A percentile compares a stretch with the other conserved stretches of the same genome.
Evolutionary conservation across 2,113 vertebrate species (phyloP).

Genomic region (Sclerurus mexicanus): DNA sequence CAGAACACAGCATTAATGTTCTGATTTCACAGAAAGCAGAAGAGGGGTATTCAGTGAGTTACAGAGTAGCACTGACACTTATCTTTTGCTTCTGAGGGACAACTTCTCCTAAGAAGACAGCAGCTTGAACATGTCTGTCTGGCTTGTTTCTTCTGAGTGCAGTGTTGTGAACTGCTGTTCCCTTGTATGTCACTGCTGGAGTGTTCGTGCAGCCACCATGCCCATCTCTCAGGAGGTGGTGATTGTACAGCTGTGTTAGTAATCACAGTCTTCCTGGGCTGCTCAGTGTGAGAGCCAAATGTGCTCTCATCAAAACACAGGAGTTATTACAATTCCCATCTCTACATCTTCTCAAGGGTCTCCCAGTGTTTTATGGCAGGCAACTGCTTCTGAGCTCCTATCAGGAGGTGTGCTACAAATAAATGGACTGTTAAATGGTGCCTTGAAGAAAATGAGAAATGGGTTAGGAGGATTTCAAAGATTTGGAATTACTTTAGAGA

Average conservation of each 20-base stretch:
- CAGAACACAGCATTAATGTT: background rate
- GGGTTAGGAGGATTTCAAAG: background rate
- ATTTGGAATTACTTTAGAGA: background rate
- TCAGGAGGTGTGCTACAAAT: background rate
- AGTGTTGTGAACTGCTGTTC: background rate
- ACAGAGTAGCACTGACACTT: background rate
- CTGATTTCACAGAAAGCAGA: background rate
- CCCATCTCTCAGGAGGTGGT: background rate
- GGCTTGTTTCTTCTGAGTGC: background rate
- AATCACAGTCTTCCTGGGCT: background rate
- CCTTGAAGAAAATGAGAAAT: background rate
- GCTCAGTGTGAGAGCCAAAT: background rate
- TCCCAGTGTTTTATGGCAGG: background rate
- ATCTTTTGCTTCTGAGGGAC: background rate
- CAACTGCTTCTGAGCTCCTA: background rate
- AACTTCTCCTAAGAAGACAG: background rate
- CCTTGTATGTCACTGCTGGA: accelerated
- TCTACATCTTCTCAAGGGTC: background rate
- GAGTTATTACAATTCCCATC: background rate
- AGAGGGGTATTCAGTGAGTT: background rate
- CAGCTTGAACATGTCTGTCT: background rate
- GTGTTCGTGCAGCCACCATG: background rate
- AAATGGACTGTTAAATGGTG: background rate
- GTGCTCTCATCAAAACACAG: background rate
- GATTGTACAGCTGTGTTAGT: background rate